Percentiles rank a stretch among this genome's conserved stretches.
Evolutionary conservation across 2,888 invertebrate genomes (phyloP).

Genomic region (Drosophila mayaguana): DNA sequence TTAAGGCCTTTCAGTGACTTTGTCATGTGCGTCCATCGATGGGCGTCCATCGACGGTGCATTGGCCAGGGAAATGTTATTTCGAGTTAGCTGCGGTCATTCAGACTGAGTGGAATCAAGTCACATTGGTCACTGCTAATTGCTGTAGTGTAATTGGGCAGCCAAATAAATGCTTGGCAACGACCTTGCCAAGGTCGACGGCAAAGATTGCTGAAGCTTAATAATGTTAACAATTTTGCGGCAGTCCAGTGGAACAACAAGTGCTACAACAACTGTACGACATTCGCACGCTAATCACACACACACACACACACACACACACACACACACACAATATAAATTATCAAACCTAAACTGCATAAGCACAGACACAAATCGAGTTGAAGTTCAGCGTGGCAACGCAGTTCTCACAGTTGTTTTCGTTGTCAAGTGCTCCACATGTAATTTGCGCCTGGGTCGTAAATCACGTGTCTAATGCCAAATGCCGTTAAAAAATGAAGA

Average conservation of each 20-base stretch:
- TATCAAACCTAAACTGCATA: slow-evolving; percentile 26
- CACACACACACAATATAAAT: slow-evolving; percentile 30
- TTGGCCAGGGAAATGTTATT: slow-evolving; percentile 12
- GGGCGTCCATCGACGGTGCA: slow-evolving; percentile 18
- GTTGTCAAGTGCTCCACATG: slow-evolving; percentile 45
- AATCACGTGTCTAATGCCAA: slow-evolving; percentile 61
- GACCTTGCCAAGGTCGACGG: slow-evolving; percentile 64
- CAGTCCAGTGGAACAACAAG: slow-evolving; percentile 10
- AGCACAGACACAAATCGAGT: slow-evolving; percentile 49
- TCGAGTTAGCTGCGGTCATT: not conserved
- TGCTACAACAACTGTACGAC: not conserved
- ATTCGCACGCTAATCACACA: slow-evolving; percentile 32
- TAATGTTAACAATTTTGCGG: slow-evolving; percentile 33
- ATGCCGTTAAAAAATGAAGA: slow-evolving; percentile 47
- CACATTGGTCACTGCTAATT: slow-evolving; percentile 29
- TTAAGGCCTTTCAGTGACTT: not conserved
- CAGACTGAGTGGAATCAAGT: not conserved
- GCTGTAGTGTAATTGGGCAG: slow-evolving; percentile 28
- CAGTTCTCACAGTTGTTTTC: slow-evolving; percentile 11
- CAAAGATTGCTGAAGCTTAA: slow-evolving; percentile 31
- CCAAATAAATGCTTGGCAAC: slow-evolving; percentile 40
- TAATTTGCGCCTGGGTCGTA: slow-evolving; percentile 54
- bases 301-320: slow-evolving; percentile 19
- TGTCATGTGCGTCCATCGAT: too few relatives aligned
- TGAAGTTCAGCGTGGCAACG: slow-evolving; percentile 25